Conservation (phyloP, 2,113 vertebrate species). For the Ellobius talpinus region DNA sequence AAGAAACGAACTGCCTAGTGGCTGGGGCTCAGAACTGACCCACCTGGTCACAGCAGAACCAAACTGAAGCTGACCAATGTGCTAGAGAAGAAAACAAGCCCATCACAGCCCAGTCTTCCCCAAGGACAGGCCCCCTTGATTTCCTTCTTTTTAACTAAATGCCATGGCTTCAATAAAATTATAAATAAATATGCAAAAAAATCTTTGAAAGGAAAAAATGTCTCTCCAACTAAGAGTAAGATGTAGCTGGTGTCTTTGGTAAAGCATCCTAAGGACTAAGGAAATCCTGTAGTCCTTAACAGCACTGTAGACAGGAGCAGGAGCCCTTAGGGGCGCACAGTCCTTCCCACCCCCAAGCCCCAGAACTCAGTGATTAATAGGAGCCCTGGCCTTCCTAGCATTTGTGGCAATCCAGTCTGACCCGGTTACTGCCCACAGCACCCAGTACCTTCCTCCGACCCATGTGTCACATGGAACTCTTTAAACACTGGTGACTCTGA, state of each 20-base stretch:
- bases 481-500: background rate
- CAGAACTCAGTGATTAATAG: background rate
- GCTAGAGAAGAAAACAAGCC: background rate
- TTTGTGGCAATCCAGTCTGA: background rate
- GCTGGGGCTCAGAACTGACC: background rate
- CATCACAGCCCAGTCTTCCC: background rate
- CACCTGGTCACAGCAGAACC: background rate
- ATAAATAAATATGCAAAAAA: constrained; percentile 33
- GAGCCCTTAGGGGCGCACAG: background rate
- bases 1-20: background rate
- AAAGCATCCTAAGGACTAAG: background rate
- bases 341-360: background rate
- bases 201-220: background rate
- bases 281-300: constrained; percentile 21
- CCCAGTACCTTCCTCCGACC: background rate
- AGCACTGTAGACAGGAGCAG: background rate
- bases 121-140: background rate
- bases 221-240: constrained; percentile 9
- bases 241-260: background rate
- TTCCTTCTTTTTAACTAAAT: constrained; percentile 18
- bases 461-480: background rate
- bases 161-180: constrained; percentile 43
- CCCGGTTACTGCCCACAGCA: background rate
- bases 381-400: background rate
- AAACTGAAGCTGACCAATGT: background rate